Conservation (phyloP, 1,140 invertebrate genomes). For the Dryas iulia region DNA sequence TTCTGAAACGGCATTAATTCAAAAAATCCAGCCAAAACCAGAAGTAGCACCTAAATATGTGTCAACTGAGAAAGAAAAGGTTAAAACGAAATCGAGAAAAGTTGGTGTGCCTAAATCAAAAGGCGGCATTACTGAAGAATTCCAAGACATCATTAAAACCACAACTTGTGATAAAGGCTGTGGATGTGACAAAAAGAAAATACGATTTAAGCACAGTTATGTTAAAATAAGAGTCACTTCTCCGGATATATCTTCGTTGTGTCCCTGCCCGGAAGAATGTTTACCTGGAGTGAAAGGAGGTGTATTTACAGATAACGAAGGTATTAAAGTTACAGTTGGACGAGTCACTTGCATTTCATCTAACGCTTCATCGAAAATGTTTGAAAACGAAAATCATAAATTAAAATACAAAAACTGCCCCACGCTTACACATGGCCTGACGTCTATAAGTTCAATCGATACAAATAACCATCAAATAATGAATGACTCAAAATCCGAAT, state of each 20-base stretch:
- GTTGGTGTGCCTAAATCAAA: slow-evolving; percentile 30
- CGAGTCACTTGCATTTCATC: slow-evolving; percentile 41
- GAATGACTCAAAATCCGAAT: neutral
- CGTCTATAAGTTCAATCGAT: neutral
- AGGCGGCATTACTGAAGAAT: slow-evolving; percentile 45
- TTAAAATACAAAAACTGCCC: neutral
- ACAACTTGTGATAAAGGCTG: slow-evolving; percentile 58
- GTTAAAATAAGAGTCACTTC: slow-evolving; percentile 66
- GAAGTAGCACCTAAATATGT: slow-evolving; percentile 26
- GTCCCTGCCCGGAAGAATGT: slow-evolving; percentile 59
- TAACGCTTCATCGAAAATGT: slow-evolving; percentile 26
- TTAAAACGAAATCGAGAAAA: slow-evolving; percentile 45
- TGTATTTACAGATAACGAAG: slow-evolving; percentile 58
- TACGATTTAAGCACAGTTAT: slow-evolving; percentile 65
- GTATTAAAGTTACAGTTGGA: slow-evolving; percentile 62
- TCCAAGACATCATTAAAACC: slow-evolving; percentile 52
- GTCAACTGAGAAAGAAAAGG: slow-evolving; percentile 28
- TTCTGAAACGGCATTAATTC: slow-evolving; percentile 33
- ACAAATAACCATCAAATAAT: neutral
- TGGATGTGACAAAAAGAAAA: slow-evolving; percentile 67
- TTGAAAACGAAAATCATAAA: slow-evolving; percentile 3
- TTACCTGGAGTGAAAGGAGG: slow-evolving; percentile 54
- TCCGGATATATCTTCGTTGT: slow-evolving; percentile 58
- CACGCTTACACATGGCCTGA: neutral
- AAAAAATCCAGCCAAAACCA: slow-evolving; percentile 31